These are phyloP conservation scores for Anableps anableps DNA, from an alignment of 2,797 vertebrate species.

Conservation along the genomic window DNA sequence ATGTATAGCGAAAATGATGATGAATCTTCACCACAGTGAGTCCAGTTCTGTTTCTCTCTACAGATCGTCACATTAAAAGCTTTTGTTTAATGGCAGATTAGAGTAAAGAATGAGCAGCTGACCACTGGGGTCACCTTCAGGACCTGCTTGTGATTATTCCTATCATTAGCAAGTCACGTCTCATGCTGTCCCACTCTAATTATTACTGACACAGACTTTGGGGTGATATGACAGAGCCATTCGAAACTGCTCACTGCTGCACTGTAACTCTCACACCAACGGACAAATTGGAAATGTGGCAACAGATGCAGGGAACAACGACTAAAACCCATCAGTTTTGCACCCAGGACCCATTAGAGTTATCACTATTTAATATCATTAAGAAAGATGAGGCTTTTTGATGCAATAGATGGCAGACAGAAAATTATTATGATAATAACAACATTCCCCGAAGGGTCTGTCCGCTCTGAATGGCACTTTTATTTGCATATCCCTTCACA, in stretches of 20 bases:
- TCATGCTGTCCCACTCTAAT: constrained; percentile 59
- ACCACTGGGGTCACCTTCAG: constrained; percentile 76
- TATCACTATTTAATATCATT: constrained; percentile 75
- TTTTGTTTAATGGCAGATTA: constrained; percentile 72
- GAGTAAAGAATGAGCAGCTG: constrained; percentile 56
- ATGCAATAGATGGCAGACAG: constrained; percentile 62
- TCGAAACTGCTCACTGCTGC: constrained; percentile 54
- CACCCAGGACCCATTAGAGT: constrained; percentile 66
- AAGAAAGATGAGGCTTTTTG: constrained; percentile 70
- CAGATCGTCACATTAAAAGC: constrained; percentile 47
- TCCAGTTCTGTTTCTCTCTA: constrained; percentile 38
- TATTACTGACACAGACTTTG: constrained; percentile 56
- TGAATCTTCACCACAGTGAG: constrained; percentile 23
- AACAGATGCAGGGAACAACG: constrained; percentile 71
- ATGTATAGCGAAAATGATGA: constrained; percentile 37
- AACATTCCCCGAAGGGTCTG: constrained; percentile 55
- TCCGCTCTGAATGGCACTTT: constrained; percentile 58
- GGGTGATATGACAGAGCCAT: constrained; percentile 56
- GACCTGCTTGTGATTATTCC: constrained; percentile 66
- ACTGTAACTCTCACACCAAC: constrained; percentile 59
- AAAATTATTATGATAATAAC: constrained; percentile 76
- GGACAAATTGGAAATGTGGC: constrained; percentile 75
- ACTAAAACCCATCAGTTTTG: constrained; percentile 65
- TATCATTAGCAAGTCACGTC: constrained; percentile 58
- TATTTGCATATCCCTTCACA: constrained; percentile 61